A percentile compares a stretch with the other conserved stretches of the same genome.
Conservation (phyloP, 2,113 vertebrate species). For the Corydoras sp. region DNA sequence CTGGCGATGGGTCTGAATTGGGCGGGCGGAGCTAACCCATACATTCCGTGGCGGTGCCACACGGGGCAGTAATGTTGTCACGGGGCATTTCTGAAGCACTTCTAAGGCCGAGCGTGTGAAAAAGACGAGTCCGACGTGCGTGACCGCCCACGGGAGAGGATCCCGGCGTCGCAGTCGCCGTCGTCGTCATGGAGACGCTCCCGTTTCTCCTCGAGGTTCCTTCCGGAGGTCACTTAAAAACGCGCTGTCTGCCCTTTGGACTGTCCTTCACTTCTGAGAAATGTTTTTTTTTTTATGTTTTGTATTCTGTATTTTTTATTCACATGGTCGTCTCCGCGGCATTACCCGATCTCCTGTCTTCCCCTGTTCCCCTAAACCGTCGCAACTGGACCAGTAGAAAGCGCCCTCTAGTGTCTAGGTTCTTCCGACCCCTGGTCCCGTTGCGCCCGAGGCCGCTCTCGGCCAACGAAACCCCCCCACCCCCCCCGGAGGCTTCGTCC, state of each 20-base stretch:
- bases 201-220: constrained; percentile 25
- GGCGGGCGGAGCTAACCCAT: constrained; percentile 42
- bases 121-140: constrained; percentile 2
- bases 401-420: neutral
- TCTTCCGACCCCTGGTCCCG: constrained; percentile 20
- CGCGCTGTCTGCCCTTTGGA: constrained; percentile 61
- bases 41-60: constrained; percentile 63
- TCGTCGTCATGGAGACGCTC: constrained; percentile 2
- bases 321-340: constrained; percentile 52
- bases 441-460: neutral
- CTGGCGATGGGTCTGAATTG: constrained; percentile 51
- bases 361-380: constrained; percentile 69
- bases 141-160: constrained; percentile 16
- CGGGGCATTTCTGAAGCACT: constrained; percentile 71
- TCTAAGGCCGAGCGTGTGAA: constrained; percentile 53
- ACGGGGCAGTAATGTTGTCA: constrained; percentile 64
- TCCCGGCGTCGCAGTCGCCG: constrained; percentile 21
- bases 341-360: constrained; percentile 54
- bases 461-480: too few relatives aligned
- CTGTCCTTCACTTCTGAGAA: constrained; percentile 38
- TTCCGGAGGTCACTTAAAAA: constrained; percentile 38
- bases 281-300: constrained; percentile 47
- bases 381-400: constrained; percentile 39
- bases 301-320: constrained; percentile 54
- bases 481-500: too few relatives aligned